Conservation (phyloP, 2,113 vertebrate species). For the Callocephalon fimbriatum region DNA sequence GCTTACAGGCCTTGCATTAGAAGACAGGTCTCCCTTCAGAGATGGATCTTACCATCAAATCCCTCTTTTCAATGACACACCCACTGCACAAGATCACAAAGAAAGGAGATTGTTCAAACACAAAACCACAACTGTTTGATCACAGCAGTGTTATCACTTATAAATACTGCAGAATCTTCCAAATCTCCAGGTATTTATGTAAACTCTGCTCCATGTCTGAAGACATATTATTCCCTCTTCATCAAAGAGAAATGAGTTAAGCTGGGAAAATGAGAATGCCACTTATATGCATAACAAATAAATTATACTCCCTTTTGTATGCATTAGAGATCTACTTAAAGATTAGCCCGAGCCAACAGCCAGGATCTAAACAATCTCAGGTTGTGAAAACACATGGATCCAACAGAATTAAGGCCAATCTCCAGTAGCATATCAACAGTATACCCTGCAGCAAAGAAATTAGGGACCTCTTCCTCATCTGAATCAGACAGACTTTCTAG, state of each 20-base stretch:
- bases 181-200: background rate
- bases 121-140: constrained; percentile 62
- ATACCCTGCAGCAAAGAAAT: background rate
- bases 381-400: background rate
- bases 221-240: background rate
- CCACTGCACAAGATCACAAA: constrained; percentile 57
- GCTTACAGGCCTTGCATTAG: constrained; percentile 31
- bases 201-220: background rate
- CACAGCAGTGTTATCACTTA: constrained; percentile 40
- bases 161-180: constrained; percentile 7
- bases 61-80: constrained; percentile 61
- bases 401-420: background rate
- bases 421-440: background rate
- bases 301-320: background rate
- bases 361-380: background rate
- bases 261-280: background rate
- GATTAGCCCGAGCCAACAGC: background rate
- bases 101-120: constrained; percentile 34
- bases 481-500: background rate
- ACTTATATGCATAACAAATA: background rate
- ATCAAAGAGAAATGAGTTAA: background rate
- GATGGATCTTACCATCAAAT: constrained; percentile 59
- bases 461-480: background rate
- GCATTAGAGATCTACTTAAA: background rate
- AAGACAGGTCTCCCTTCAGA: constrained; percentile 19